Conservation (phyloP, 2,113 vertebrate genomes). For the Oxygymnocypris stewartii region DNA sequence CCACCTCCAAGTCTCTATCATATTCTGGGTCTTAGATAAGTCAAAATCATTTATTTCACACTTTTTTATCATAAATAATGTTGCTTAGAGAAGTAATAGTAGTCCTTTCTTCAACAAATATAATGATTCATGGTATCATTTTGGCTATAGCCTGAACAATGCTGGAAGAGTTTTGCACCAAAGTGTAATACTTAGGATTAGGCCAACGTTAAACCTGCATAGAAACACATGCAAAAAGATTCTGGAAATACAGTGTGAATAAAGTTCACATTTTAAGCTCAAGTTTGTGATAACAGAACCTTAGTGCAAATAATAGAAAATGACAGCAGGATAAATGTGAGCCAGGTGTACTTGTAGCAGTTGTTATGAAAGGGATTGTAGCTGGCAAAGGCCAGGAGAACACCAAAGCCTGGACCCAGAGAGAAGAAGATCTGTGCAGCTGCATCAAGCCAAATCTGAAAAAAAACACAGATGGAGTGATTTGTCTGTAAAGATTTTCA, state of each 20-base stretch:
- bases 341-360: conserved; percentile 86
- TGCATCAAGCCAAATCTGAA: conserved; percentile 95
- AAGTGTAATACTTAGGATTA: not conserved
- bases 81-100: not conserved
- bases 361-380: conserved; percentile 99
- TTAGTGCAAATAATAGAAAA: not conserved
- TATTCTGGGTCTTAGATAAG: not conserved
- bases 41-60: not conserved
- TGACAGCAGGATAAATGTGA: not conserved
- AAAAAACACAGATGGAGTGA: not conserved
- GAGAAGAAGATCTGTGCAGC: conserved; percentile 99
- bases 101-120: not conserved
- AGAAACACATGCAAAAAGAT: not conserved
- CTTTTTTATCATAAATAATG: not conserved
- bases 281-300: not conserved
- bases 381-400: conserved; percentile 93
- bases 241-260: not conserved
- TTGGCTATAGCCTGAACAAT: conserved; percentile 6
- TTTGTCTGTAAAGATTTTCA: not conserved
- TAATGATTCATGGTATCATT: not conserved
- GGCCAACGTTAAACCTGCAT: not conserved
- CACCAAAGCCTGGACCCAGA: conserved; percentile 94
- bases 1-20: not conserved
- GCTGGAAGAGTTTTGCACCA: not conserved
- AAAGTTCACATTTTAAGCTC: conserved; percentile 1